Base-by-base conservation (phyloP, 2,113 vertebrate species). In the Haemorhous mexicanus region DNA sequence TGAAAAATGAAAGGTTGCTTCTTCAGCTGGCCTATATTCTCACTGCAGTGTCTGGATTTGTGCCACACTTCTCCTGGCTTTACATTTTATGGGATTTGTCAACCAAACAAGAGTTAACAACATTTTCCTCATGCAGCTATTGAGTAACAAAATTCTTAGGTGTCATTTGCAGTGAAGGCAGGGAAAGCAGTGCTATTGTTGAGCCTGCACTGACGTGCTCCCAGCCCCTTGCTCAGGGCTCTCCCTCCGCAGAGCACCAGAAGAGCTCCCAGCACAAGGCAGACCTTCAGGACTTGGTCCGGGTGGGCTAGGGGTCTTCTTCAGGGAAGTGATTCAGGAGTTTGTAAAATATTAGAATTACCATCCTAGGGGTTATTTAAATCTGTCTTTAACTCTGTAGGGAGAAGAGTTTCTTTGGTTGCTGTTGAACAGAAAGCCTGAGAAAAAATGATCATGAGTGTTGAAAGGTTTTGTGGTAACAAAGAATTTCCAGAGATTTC, bases 231-330 rank as follows among this genome's bases (percentile, higher is more conserved):
- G 6, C 16, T 41, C 19, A 16, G 50, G 85, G 52, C 28, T 72
- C 44, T 87, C 17, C 24, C 32, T 52, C 30, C 0, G 0, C 33
- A n/a, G 58, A 75, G 13, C 41, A 50, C 52, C 39, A 72, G 27
- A 35, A 62, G 21, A 7, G 27, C 15, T 67, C 10, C 0, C 5
- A 47, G 67, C 11, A 16, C 28, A 76, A 22, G 33, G 32, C 13
- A 70, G 4, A 1, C 5, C 70, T 41, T 13, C n/a, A 46, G 14
- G 10, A 1, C 1, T 0, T 15, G 16, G 23, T 18, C 46, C 66
- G 53, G 8, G 1, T 77, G 28, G 12, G 49, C 7, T 92, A 83
- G 3, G 27, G 16, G 5, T 52, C 11, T 62, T 18, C 28, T 53
- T 37, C 74, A 56, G 33, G 33, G 47, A 30, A 53, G 43, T 28